These are phyloP conservation scores for Atrina japonica DNA, from an alignment of 2,888 invertebrate species.

Conservation along the genomic window DNA sequence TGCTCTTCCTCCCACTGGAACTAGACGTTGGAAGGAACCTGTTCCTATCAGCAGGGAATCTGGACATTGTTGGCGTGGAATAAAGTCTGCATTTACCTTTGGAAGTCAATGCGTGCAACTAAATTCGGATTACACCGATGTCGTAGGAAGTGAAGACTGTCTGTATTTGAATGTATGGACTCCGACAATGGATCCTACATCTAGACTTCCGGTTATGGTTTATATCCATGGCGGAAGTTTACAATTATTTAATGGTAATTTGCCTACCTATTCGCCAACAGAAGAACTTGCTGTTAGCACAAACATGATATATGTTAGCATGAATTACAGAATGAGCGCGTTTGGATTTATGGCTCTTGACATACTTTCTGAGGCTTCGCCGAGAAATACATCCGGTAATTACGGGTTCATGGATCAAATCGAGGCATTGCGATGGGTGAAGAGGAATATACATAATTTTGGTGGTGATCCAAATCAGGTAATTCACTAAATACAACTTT, in stretches of 20 bases:
- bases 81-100: conserved; percentile 23
- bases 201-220: too few relatives aligned
- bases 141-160: conserved; percentile 54
- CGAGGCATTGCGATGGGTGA: too few relatives aligned
- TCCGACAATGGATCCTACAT: conserved; percentile 72
- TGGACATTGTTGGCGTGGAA: too few relatives aligned
- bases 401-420: too few relatives aligned
- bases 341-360: conserved; percentile 88
- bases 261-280: conserved; percentile 83
- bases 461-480: too few relatives aligned
- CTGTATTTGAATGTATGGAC: too few relatives aligned
- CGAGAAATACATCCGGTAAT: too few relatives aligned
- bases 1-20: conserved; percentile 15
- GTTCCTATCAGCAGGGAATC: conserved; percentile 4
- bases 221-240: conserved; percentile 74
- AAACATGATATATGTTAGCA: conserved; percentile 92
- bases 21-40: conserved; percentile 32
- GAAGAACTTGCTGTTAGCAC: conserved; percentile 88
- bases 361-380: too few relatives aligned
- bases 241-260: conserved; percentile 56
- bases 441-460: too few relatives aligned
- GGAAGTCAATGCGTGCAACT: conserved; percentile 36
- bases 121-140: conserved; percentile 35
- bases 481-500: too few relatives aligned
- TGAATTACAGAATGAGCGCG: conserved; percentile 88